phyloP scores from a whole-genome alignment of 2,113 vertebrate genomes.

The Corythornis cristatus region DNA sequence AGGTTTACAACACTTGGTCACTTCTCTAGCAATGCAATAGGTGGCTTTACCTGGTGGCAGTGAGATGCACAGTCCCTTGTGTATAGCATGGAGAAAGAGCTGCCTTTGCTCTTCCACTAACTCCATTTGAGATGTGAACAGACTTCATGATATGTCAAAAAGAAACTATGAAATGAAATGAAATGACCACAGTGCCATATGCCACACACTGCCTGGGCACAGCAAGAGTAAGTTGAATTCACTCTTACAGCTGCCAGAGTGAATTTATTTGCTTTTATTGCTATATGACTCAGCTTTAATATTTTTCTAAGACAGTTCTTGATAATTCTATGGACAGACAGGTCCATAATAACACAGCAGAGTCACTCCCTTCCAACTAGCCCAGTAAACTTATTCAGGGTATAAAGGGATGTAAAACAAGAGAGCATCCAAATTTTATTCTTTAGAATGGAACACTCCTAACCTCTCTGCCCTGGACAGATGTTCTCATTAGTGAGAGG shows the following conservation, averaged over 20 bases:
- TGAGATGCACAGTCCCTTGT: not conserved
- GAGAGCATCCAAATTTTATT: not conserved
- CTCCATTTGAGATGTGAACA: not conserved
- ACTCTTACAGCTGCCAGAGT: slow-evolving; percentile 26
- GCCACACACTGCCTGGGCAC: not conserved
- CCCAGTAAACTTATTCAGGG: not conserved
- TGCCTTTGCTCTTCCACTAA: slow-evolving; percentile 20
- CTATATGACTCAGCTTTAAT: slow-evolving; percentile 39
- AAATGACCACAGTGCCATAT: slow-evolving; percentile 35
- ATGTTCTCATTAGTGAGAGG: not conserved
- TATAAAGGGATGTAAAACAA: not conserved
- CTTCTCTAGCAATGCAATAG: not conserved
- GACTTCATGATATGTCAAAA: slow-evolving; percentile 8
- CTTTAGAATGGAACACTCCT: not conserved
- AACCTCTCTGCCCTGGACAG: not conserved
- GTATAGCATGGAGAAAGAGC: not conserved
- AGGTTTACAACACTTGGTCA: not conserved
- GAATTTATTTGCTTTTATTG: slow-evolving; percentile 55
- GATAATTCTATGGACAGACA: not conserved
- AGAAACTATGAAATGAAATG: slow-evolving; percentile 21
- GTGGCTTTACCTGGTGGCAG: not conserved
- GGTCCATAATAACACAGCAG: not conserved
- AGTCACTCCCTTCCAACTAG: not conserved
- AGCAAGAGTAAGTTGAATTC: slow-evolving; percentile 23
- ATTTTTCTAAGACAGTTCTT: slow-evolving; percentile 40